Evolutionary conservation across 2,797 vertebrate genomes (phyloP), one percentile per base, ranked within the genome.

Genomic region (Hippocampus kuda): DNA sequence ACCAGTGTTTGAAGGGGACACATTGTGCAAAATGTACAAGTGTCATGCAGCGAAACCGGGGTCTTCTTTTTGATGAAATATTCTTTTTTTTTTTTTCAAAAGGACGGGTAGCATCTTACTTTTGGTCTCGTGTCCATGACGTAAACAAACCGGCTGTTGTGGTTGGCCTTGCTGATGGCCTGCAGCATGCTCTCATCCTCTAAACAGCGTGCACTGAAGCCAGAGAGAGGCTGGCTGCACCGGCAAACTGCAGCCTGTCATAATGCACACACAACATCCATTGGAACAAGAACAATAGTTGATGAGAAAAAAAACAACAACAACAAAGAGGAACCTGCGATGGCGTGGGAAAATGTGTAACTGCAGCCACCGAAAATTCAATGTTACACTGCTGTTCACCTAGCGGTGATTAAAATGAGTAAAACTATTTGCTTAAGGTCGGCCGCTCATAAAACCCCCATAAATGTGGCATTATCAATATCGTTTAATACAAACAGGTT

Each of bases 71-170:
- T 22, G 9, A 57, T 57, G 4, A 27, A 57, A 34, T 34, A 18
- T 8, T 20, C 9, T 10, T 1, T 12, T 44, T 5, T 48, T 30
- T 30, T 30, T 30, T 30, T 24, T 24, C 44, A 12, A 64, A 24
- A 64, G 1, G n/a, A 4, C 2, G 44, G 4, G 16, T 24, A 20
- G 1, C 12, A n/a, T 2, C 81, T 15, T 78, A 98, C 97, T 91
- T 98, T 98, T 0, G 97, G 97, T 78, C 97, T 91, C 1, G 96
- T 98, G 70, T 99, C 97, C 93, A 99, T 92, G 74, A 99, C 97
- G 11, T 99, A 99, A 90, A 99, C 90, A 44, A 90, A 95, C 53
- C 89, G 91, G 84, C 93, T 94, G 78, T 92, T 94, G 79, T 95
- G 94, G 79, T 96, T 98, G 81, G 96, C 92, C 87, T 93, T 96